A percentile compares a stretch with the other conserved stretches of the same genome.
Evolutionary conservation across 1,140 invertebrate genomes (phyloP).

Genomic region (Oryzaephilus surinamensis): DNA sequence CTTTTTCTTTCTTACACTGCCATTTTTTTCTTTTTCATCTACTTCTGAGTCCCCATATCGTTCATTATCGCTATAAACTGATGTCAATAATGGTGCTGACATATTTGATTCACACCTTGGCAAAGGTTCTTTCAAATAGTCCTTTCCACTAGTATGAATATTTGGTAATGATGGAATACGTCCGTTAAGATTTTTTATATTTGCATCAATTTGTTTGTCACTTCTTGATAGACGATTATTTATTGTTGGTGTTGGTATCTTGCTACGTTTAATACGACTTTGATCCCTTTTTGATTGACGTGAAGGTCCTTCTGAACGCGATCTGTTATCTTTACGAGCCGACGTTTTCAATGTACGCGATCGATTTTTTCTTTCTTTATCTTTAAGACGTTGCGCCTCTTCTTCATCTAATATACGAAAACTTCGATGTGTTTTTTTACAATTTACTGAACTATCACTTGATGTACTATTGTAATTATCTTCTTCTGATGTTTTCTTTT

Average conservation of each 20-base stretch:
- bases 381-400: conserved; percentile 8
- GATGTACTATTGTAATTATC: conserved; percentile 7
- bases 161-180: conserved; percentile 33
- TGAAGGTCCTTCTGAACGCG: conserved; percentile 21
- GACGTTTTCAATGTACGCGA: conserved; percentile 22
- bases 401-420: conserved; percentile 25
- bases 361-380: conserved; percentile 13
- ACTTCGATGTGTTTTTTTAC: conserved; percentile 24
- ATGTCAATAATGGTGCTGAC: conserved; percentile 21
- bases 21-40: conserved; percentile 15
- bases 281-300: conserved; percentile 3
- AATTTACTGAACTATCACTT: conserved; percentile 4
- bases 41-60: conserved; percentile 22
- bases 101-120: conserved; percentile 24
- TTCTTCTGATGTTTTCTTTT: conserved; percentile 13
- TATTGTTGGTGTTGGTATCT: conserved; percentile 26
- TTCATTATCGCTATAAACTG: conserved; percentile 28
- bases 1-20: conserved; percentile 8
- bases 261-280: conserved; percentile 15
- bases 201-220: no score
- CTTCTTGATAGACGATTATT: conserved; percentile 26
- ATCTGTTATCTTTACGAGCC: no score
- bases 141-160: conserved; percentile 39
- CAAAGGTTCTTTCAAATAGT: conserved; percentile 32
- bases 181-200: conserved; percentile 13